A percentile compares a stretch with the other conserved stretches of the same genome.
These are phyloP conservation scores for pig (Sus scrofa) DNA, from an alignment of 2,113 vertebrate species.

Conservation along the genomic window DNA sequence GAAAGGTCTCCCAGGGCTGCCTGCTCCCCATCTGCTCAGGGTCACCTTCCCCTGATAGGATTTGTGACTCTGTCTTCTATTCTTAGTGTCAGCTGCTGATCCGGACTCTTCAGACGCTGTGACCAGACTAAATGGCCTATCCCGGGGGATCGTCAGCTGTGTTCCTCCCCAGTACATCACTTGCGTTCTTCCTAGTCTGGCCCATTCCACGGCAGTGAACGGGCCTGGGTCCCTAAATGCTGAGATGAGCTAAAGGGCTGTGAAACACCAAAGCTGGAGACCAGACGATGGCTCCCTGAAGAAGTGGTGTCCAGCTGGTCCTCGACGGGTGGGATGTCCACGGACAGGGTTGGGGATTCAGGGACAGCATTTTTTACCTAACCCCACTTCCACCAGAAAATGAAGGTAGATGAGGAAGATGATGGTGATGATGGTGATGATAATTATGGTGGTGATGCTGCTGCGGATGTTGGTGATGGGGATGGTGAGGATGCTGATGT, in stretches of 20 bases:
- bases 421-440: neutral
- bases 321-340: neutral
- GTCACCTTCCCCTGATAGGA: neutral
- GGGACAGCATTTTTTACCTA: neutral
- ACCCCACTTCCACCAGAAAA: neutral
- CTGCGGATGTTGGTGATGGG: rapidly evolving
- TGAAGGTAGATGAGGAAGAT: too few species aligned
- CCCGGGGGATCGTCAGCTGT: neutral
- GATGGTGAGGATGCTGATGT: rapidly evolving
- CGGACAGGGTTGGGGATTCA: neutral
- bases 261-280: neutral
- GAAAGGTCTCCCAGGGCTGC: neutral
- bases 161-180: neutral
- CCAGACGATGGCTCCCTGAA: neutral
- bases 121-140: neutral
- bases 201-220: neutral
- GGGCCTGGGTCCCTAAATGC: neutral
- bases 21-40: neutral
- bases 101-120: neutral
- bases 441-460: rapidly evolving
- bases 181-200: neutral
- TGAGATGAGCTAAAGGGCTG: neutral
- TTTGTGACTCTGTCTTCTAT: neutral
- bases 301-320: neutral
- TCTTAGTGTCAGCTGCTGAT: neutral